Conservation (phyloP, 1,140 invertebrate species). For the Homalodisca vitripennis region DNA sequence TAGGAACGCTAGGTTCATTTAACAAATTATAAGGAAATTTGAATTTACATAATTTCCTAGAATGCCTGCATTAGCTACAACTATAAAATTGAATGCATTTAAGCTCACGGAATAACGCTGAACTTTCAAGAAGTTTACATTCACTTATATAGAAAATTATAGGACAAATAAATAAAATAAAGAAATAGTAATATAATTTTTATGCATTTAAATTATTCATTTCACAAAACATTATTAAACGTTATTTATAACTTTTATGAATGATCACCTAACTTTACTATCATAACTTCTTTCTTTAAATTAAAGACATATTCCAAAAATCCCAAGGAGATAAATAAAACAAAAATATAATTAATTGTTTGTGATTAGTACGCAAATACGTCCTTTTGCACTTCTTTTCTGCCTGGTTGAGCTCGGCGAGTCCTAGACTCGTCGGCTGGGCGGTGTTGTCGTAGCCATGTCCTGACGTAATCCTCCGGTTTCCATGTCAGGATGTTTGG, state of each 20-base stretch:
- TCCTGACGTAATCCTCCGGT: constrained; percentile 25
- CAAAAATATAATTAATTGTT: constrained; percentile 11
- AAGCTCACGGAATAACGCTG: no score
- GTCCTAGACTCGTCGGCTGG: constrained; percentile 21
- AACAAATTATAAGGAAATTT: background rate
- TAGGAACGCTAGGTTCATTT: background rate
- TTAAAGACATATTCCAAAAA: background rate
- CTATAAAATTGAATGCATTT: no score
- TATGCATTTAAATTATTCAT: no score
- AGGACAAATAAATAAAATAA: background rate
- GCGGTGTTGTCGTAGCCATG: constrained; percentile 27
- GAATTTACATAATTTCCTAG: no score
- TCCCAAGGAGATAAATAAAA: background rate
- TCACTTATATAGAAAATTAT: no score
- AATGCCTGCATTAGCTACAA: no score
- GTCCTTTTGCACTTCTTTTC: constrained; percentile 12
- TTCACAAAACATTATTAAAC: no score
- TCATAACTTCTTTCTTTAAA: no score
- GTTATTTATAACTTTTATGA: no score
- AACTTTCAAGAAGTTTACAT: no score
- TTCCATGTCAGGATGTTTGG: constrained; percentile 29
- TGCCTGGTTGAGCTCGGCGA: constrained; percentile 24
- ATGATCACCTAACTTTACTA: no score
- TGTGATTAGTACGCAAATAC: constrained; percentile 14
- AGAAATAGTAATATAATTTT: background rate